phyloP scores from a whole-genome alignment of 2,888 invertebrate genomes.

The Gastrophysa polygoni region DNA sequence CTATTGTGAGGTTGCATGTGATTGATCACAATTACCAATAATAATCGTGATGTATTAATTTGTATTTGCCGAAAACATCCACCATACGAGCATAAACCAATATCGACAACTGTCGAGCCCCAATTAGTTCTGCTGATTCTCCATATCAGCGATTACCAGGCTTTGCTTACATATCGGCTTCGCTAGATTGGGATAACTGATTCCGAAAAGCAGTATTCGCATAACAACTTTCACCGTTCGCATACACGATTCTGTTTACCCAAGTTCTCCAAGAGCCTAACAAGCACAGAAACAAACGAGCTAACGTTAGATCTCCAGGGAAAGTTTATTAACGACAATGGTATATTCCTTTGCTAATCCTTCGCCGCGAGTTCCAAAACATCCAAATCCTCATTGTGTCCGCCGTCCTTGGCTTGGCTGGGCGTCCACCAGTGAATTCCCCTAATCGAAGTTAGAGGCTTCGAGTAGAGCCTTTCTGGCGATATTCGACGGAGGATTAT shows the following conservation, averaged over 20 bases:
- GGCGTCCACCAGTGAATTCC: not conserved
- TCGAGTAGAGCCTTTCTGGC: too few species aligned
- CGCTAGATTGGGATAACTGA: not conserved
- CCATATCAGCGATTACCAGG: not conserved
- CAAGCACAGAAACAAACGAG: conserved; percentile 25
- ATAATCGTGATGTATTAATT: too few species aligned
- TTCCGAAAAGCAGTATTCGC: not conserved
- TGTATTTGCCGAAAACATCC: too few species aligned
- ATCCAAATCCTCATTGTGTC: conserved; percentile 34
- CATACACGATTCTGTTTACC: conserved; percentile 16
- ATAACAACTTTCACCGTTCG: not conserved
- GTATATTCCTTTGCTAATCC: conserved; percentile 37
- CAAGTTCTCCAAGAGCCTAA: conserved; percentile 16
- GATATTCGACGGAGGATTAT: too few species aligned
- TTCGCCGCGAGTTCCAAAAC: conserved; percentile 43
- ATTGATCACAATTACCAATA: too few species aligned
- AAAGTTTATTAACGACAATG: conserved; percentile 38
- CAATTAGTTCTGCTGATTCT: not conserved
- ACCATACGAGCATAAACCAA: too few species aligned
- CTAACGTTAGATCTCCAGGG: conserved; percentile 28
- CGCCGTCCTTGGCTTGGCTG: conserved; percentile 26
- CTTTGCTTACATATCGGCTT: conserved; percentile 2
- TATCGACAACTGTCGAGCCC: too few species aligned
- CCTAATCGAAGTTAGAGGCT: too few species aligned
- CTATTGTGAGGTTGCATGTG: too few species aligned